Evolutionary conservation across 2,113 vertebrate genomes (phyloP).

Genomic region (Uropsilus gracilis): DNA sequence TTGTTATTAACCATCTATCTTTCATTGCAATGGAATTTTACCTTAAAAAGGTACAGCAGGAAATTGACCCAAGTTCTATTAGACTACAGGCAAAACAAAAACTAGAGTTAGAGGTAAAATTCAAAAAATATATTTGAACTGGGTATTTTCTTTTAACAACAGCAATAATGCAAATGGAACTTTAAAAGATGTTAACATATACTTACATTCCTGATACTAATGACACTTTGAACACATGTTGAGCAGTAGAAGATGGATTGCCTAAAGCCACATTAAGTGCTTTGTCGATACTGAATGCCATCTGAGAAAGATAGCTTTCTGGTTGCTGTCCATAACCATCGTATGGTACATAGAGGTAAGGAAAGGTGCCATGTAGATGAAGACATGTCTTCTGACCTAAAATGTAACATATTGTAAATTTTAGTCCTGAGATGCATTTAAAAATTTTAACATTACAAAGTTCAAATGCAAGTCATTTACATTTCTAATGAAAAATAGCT

Average conservation of each 20-base stretch:
- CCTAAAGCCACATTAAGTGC: conserved; percentile 97
- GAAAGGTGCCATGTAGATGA: conserved; percentile 96
- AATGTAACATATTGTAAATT: conserved; percentile 72
- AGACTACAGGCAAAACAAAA: conserved; percentile 28
- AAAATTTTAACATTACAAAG: conserved; percentile 52
- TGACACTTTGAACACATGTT: conserved; percentile 97
- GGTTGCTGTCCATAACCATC: conserved; percentile 91
- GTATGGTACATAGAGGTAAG: conserved; percentile 96
- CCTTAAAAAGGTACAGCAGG: conserved; percentile 20
- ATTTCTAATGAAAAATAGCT: conserved; percentile 18
- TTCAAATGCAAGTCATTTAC: conserved; percentile 56
- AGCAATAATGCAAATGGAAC: conserved; percentile 36
- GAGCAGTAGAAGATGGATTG: conserved; percentile 92
- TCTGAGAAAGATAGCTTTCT: conserved; percentile 93
- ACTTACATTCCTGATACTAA: conserved; percentile 98
- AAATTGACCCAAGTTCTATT: background rate
- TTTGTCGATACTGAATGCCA: conserved; percentile 98
- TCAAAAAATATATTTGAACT: background rate
- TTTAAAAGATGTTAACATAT: conserved; percentile 66
- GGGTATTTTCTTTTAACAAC: conserved; percentile 30
- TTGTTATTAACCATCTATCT: conserved; percentile 1
- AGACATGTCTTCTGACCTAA: conserved; percentile 99
- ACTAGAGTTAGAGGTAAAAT: background rate
- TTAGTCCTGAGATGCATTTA: conserved; percentile 66
- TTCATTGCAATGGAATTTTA: conserved; percentile 41